Percentiles rank a stretch among this genome's conserved stretches.
Conservation (phyloP, 2,113 vertebrate species). For the Propithecus coquereli region DNA sequence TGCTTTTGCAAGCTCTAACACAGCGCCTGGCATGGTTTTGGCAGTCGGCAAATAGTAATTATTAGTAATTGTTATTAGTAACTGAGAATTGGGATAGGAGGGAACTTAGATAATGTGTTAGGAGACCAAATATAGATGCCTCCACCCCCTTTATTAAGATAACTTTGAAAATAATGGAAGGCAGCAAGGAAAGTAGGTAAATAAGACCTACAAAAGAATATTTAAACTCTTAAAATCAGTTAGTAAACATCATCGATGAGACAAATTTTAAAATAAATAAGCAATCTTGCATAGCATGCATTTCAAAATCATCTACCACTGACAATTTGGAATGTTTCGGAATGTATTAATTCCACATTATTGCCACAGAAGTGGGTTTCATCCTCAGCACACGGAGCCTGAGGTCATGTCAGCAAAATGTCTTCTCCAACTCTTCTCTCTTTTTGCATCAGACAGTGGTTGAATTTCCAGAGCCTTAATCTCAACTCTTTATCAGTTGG, state of each 20-base stretch:
- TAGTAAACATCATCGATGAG: not conserved
- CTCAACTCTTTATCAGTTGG: not conserved
- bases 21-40: not conserved
- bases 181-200: not conserved
- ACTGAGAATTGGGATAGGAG: not conserved
- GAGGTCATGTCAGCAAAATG: not conserved
- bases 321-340: slow-evolving; percentile 2
- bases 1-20: not conserved
- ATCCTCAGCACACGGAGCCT: not conserved
- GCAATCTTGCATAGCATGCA: not conserved
- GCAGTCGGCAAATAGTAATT: not conserved
- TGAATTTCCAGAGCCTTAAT: not conserved
- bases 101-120: not conserved
- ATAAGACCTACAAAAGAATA: not conserved
- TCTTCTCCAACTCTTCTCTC: not conserved
- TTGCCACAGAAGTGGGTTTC: not conserved
- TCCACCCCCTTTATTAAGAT: not conserved
- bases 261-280: slow-evolving; percentile 17
- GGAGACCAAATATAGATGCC: not conserved
- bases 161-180: slow-evolving; percentile 4
- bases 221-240: not conserved
- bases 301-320: slow-evolving; percentile 13
- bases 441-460: not conserved
- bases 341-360: not conserved
- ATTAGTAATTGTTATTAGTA: not conserved